Percentiles rank a stretch among this genome's conserved stretches.
These are phyloP conservation scores for Lordiphosa mommai DNA, from an alignment of 1,140 invertebrate genomes.

Conservation along the genomic window DNA sequence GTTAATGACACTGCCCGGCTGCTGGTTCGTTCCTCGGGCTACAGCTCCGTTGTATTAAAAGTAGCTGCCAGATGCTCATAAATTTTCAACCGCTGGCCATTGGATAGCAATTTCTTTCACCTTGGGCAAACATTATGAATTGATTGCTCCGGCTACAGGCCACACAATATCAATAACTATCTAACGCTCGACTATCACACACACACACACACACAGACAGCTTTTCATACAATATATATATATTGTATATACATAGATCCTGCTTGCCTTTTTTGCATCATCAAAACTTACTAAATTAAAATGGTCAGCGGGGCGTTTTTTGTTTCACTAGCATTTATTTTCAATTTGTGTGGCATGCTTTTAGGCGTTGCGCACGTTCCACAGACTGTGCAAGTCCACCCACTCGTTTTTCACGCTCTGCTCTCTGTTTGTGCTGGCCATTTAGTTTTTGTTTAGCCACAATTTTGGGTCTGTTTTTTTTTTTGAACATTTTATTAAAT, in stretches of 20 bases:
- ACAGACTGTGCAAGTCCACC: background rate
- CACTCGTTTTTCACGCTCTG: background rate
- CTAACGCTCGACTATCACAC: constrained; percentile 21
- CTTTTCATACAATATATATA: constrained; percentile 31
- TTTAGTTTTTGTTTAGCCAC: constrained; percentile 71
- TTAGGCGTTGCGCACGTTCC: constrained; percentile 40
- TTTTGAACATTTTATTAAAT: constrained; percentile 11
- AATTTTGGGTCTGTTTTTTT: constrained; percentile 31
- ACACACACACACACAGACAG: constrained; percentile 9
- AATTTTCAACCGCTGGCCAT: constrained; percentile 37
- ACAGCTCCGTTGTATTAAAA: constrained; percentile 25
- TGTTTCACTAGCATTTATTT: constrained; percentile 59
- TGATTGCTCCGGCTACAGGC: constrained; percentile 48
- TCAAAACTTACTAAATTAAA: constrained; percentile 72
- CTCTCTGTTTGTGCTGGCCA: constrained; percentile 19
- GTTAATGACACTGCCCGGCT: constrained; percentile 52
- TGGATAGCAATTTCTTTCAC: constrained; percentile 25
- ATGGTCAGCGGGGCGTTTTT: constrained; percentile 67
- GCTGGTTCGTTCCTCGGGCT: no score
- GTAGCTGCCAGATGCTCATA: constrained; percentile 46
- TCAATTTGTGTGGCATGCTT: constrained; percentile 67
- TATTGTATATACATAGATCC: background rate
- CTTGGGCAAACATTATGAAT: constrained; percentile 54
- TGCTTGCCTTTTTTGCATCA: constrained; percentile 30
- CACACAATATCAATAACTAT: constrained; percentile 67